Evolutionary conservation across 2,888 invertebrate species (phyloP).

Genomic region (Choreutis nemorana): DNA sequence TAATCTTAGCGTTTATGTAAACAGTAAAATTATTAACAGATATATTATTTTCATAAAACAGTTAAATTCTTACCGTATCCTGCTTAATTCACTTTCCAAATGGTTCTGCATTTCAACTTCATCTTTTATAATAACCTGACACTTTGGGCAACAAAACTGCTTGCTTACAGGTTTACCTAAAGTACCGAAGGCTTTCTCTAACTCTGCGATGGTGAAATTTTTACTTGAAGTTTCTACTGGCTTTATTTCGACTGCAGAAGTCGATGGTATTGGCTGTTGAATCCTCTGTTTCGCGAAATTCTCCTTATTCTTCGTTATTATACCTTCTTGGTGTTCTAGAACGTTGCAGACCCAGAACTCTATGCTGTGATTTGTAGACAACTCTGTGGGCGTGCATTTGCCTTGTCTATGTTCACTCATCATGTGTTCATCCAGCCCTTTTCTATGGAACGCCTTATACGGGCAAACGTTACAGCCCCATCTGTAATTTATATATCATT

Average conservation of each 20-base stretch:
- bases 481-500: constrained; percentile 30
- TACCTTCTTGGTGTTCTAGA: constrained; percentile 30
- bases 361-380: constrained; percentile 43
- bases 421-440: constrained; percentile 62
- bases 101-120: constrained; percentile 35
- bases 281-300: constrained; percentile 29
- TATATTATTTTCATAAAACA: no score
- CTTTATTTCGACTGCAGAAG: not conserved
- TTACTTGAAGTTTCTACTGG: constrained; percentile 1
- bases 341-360: constrained; percentile 61
- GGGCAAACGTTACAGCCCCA: constrained; percentile 68
- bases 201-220: constrained; percentile 11
- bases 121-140: constrained; percentile 21
- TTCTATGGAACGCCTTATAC: constrained; percentile 64
- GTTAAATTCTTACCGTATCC: constrained; percentile 44
- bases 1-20: no score
- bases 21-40: no score
- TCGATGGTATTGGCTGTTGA: constrained; percentile 11
- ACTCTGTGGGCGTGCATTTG: constrained; percentile 30
- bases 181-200: constrained; percentile 34
- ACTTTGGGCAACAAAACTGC: constrained; percentile 41
- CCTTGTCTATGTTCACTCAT: constrained; percentile 44
- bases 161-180: constrained; percentile 26
- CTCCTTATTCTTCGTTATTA: constrained; percentile 27
- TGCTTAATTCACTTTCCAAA: constrained; percentile 41